Conservation (phyloP, 2,113 vertebrate species). For the Ardeotis arabs region DNA sequence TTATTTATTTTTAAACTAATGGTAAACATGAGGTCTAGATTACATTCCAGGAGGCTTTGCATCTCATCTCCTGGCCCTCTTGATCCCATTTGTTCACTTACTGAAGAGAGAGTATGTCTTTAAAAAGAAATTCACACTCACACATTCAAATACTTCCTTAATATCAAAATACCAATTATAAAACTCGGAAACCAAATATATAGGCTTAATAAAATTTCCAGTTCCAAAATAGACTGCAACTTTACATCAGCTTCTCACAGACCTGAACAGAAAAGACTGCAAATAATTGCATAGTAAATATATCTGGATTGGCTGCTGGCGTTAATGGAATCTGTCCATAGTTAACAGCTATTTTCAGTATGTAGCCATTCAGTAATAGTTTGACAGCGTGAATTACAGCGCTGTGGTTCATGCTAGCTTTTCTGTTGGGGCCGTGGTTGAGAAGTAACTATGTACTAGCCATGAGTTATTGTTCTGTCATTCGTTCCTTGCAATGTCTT, state of each 20-base stretch:
- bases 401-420: neutral
- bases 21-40: neutral
- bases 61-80: neutral
- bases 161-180: neutral
- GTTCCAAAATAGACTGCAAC: neutral
- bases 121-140: neutral
- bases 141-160: neutral
- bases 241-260: neutral
- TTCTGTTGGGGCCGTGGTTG: neutral
- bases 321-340: neutral
- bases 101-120: neutral
- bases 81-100: neutral
- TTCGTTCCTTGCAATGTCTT: neutral
- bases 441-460: neutral
- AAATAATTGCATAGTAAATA: neutral
- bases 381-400: neutral
- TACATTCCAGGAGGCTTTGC: neutral
- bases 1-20: neutral
- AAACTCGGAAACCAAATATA: neutral
- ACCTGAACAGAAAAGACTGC: neutral
- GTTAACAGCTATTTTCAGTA: neutral
- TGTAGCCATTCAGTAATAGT: neutral
- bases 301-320: neutral
- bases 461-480: neutral
- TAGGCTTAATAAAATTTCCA: neutral